These are phyloP conservation scores for Parnassius apollo DNA, from an alignment of 2,888 invertebrate genomes.

Conservation along the genomic window DNA sequence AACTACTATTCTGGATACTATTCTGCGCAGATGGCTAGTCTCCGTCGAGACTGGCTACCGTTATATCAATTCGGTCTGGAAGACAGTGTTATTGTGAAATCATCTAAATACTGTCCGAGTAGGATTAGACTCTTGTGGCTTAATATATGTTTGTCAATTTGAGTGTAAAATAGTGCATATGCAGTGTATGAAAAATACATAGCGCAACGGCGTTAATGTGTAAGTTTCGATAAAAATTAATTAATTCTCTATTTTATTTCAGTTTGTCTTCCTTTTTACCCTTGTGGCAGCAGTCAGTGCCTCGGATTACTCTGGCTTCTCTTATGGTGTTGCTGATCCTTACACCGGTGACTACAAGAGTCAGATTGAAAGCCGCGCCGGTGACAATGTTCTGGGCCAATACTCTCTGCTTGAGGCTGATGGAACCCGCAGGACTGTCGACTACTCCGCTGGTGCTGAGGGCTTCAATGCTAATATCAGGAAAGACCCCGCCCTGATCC, in stretches of 20 bases:
- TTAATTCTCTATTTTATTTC: constrained; percentile 23
- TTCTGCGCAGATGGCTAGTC: too few relatives aligned
- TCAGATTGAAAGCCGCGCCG: constrained; percentile 74
- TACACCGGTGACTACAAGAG: constrained; percentile 80
- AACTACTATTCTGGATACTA: too few relatives aligned
- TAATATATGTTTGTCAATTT: too few relatives aligned
- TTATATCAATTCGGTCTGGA: too few relatives aligned
- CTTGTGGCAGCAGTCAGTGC: constrained; percentile 47
- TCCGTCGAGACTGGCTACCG: too few relatives aligned
- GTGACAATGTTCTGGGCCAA: constrained; percentile 75
- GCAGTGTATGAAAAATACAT: too few relatives aligned
- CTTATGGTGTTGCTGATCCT: constrained; percentile 79
- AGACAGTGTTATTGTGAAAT: too few relatives aligned
- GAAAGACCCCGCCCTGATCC: constrained; percentile 68
- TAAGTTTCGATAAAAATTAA: too few relatives aligned
- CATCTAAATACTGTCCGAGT: too few relatives aligned
- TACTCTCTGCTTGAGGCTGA: constrained; percentile 79
- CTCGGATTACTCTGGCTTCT: constrained; percentile 65
- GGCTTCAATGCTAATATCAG: constrained; percentile 82
- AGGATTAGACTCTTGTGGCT: too few relatives aligned
- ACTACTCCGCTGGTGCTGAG: constrained; percentile 78
- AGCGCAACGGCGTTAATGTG: too few relatives aligned
- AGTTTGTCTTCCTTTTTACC: constrained; percentile 61
- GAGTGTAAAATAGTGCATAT: too few relatives aligned
- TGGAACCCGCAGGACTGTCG: constrained; percentile 77